A percentile compares a stretch with the other conserved stretches of the same genome.
phyloP scores from a whole-genome alignment of 2,888 invertebrate species.

The Sminthurides aquaticus region DNA sequence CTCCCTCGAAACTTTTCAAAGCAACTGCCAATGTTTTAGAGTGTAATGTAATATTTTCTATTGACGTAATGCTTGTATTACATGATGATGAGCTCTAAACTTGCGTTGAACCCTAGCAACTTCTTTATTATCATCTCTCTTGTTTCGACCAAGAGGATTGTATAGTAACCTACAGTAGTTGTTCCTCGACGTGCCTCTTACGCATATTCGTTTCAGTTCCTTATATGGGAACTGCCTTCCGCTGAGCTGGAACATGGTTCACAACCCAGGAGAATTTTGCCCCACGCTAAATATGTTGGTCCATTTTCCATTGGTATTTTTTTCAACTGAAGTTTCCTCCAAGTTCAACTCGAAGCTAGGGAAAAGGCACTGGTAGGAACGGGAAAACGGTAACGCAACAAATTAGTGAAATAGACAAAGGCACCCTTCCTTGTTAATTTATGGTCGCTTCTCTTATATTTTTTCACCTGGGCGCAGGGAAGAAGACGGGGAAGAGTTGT shows the following conservation, averaged over 20 bases:
- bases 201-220: neutral
- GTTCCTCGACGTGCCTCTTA: no score
- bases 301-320: neutral
- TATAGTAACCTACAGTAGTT: no score
- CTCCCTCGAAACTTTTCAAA: no score
- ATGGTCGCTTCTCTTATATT: slow-evolving; percentile 32
- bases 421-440: slow-evolving; percentile 41
- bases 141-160: no score
- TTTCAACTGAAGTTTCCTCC: slow-evolving; percentile 3
- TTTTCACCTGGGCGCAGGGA: slow-evolving; percentile 29
- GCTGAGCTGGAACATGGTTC: no score
- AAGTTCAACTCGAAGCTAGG: slow-evolving; percentile 6
- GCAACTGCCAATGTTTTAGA: no score
- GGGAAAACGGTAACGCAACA: slow-evolving; percentile 35
- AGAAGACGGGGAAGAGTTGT: slow-evolving; percentile 1
- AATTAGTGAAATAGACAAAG: slow-evolving; percentile 41
- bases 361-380: slow-evolving; percentile 18
- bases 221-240: neutral
- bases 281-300: neutral
- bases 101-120: neutral
- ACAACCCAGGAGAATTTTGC: no score
- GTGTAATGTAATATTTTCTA: neutral
- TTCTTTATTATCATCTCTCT: neutral
- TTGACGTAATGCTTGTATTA: neutral
- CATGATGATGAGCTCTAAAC: neutral